Base-by-base conservation (phyloP, 2,113 vertebrate species). In the Penelope pileata region DNA sequence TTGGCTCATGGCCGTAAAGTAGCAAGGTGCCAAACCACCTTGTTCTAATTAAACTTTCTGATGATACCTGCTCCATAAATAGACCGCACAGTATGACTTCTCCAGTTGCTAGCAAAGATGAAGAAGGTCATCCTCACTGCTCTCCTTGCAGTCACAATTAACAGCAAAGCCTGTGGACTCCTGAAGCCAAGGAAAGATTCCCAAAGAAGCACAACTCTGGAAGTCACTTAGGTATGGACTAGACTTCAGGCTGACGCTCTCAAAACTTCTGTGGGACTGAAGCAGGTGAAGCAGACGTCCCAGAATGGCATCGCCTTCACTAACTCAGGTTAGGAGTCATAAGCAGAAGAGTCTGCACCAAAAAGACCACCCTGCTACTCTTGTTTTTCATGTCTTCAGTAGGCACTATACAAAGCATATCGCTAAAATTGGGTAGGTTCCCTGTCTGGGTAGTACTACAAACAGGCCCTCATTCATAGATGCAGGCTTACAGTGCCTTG, bases 21-120 rank as follows among this genome's bases (percentile, higher is more conserved):
- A 81, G 60, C 68, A 68, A 95, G 56, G 88, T 88, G 93, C 85
- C 93, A 96, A 95, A 75, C 64, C 90, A 95, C 83, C 90, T 84
- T 54, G 83, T 62, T 88, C 88, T 83, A 86, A 92, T 96, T 90
- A 94, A 96, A 81, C 80, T 78, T 95, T 34, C 79, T 88, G 94
- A 92, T 87, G 81, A 91, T 80, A 94, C 85, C 42, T 86, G 56
- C 70, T 86, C 88, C 95, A 96, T 95, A 77, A 93, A 95, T 91
- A 96, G 90, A 21, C 42, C 94, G 47, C 79, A 89, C 64, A 63
- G 76, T 75, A 54, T 36, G 88, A 90, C 83, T 90, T 70, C 88
- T 83, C 51, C 68, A 43, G 50, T 74, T 83, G 63, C 74, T 69
- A 83, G 78, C 66, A 88, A 1, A 59, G 76, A 88, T 23, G 34